Evolutionary conservation across 2,888 invertebrate genomes (phyloP), one percentile per base, ranked within the genome.

Genomic region (Halictus quadricinctus): DNA sequence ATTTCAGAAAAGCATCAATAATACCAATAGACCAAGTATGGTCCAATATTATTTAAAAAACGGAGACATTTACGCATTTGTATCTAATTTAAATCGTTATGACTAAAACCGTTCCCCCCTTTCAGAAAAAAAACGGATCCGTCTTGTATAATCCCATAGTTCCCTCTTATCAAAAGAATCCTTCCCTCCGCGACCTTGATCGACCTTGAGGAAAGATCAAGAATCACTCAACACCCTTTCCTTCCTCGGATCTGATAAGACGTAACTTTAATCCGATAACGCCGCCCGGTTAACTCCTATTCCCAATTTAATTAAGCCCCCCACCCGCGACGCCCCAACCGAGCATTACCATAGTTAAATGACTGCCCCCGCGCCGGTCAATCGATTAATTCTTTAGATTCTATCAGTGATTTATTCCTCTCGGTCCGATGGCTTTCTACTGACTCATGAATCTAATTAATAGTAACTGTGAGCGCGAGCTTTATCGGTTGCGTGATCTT

Each of bases 381-480:
- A 76, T 82, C 83, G 75, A 83, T 82, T 82, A 83, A 82, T 72
- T 29, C 66, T 58, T 48, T 25, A 73, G 83, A 83, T 83, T 21
- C 15, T 81, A 83, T 83, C 83, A 46, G 50, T 81, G 76, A 83
- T 83, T 83, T 83, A 81, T 83, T 76, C 72, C 58, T 64, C 58
- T 13, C 72, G 66, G 83, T 18, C 70, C 48, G 70, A 77, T 46
- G 74, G 58, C 58, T 78, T 84, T 84, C 77, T 70, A 77, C 84
- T 60, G 74, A 75, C 84, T 84, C 84, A 83, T 50, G 74, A 83
- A 84, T 78, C 70, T 83, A 84, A 83, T 78, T 83, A 83, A 78
- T 64, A 83, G 77, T 36, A 84, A 83, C 77, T 48, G 43, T 84
- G 73, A 74, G 83, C 84, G 15, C 50, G 15, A 43, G 70, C 50